Base-by-base conservation (phyloP, 2,888 invertebrate genomes). In the Allophyes oxyacanthae region DNA sequence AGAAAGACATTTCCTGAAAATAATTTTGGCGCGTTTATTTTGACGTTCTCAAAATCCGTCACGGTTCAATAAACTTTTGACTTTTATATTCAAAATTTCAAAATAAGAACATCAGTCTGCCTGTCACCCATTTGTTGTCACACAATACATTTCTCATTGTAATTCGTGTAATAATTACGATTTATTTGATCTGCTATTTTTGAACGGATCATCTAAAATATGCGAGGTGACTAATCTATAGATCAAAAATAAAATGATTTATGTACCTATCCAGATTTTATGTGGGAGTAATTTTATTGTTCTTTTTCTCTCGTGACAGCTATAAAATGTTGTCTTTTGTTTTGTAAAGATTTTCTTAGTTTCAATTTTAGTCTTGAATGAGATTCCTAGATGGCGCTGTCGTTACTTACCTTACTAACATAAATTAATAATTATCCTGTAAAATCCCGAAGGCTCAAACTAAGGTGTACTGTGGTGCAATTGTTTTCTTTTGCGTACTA, bases 131-230 rank as follows among this genome's bases (percentile, higher is more conserved):
- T 42, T 41, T 49, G 44, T 42, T 36, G 43, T 20, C 15, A 37
- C 34, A 41, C 36, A 7, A 3, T 50, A 26, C 45, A 42, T 42
- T 42, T 58, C 41, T 64, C 64, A 58, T 45, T 40, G 57, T 45
- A 3, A 20, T 34, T 34, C 30, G 0, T 14, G 33, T 14, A 34
- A 49, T 64, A 37, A 45, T 37, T 15, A 1, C 45, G 8, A 51
- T 63, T 58, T 50, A 63, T 63, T 63, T 64, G 51, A 51, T 58
- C n/a, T 42, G 40, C 41, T 49, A 58, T 58, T 13, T 64, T 57
- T 13, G 9, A 32, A 32, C 34, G 10, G 9, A 0, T 36, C 26
- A 15, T 36, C 4, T 33, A 26, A 61, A 13, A 8, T 25, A 13
- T 14, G 0, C 33, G n/a, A 10, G 41, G 42, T 64, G 45, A 50